Evolutionary conservation across 2,888 invertebrate species (phyloP), one percentile per base, ranked within the genome.

Genomic region (Cinara cedri): DNA sequence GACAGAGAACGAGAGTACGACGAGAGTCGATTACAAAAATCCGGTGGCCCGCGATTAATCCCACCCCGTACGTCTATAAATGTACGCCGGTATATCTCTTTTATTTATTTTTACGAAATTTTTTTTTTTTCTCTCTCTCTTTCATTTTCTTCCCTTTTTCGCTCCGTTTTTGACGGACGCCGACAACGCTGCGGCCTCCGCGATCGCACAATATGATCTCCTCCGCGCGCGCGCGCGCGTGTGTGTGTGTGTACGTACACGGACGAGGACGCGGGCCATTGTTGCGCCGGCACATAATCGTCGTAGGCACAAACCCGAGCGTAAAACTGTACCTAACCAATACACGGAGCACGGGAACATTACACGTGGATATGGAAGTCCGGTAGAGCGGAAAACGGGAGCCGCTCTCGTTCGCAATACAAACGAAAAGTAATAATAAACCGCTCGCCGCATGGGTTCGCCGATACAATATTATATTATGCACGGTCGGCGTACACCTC

Each of bases 21-120:
- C 34, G 55, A 60, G 78, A 78, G 78, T 78, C 78, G 78, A 78
- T 78, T 78, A 78, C 60, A 78, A 21, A 78, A 70, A 78, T 78
- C 68, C 78, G 78, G 68, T 78, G 78, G 78, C 70, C 78, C 78
- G 78, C 78, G 68, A 78, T 78, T 78, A 78, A 78, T 78, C 78
- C 78, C 51, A 78, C 78, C 78, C 78, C 6, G 6, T 34, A 34
- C 34, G 6, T 6, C 34, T 6, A 78, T 68, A 74, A 78, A 78
- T 46, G 78, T 78, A n/a, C 34, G 3, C 34, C 34, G 34, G 34
- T 78, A n/a, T n/a, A 70, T 78, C 78, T 78, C 60, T 70, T 60
- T 62, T 51, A 26, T 60, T 60, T 34, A 34, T 34, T 34, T 34
- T 34, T 34, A 34, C 34, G n/a, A n/a, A n/a, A 4, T 34, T 34